Base-by-base conservation (phyloP, 2,797 vertebrate genomes). In the Graptemys geographica region DNA sequence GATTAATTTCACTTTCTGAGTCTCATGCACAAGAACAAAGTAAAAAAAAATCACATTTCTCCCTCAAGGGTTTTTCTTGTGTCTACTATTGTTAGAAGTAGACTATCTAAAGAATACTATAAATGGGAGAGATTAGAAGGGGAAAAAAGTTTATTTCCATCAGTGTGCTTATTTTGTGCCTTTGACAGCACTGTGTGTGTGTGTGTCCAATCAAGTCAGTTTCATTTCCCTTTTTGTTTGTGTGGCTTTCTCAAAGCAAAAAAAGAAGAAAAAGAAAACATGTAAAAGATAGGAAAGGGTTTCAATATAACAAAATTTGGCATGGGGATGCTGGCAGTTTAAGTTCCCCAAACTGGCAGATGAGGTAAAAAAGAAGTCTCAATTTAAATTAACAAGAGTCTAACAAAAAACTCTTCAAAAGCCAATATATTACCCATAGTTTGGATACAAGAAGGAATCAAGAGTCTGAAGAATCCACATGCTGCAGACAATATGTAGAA, bases 11-110 rank as follows among this genome's bases (percentile, higher is more conserved):
- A 92, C 84, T 55, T 96, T 95, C 93, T 87, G 57, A 79, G 87
- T 94, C 81, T 96, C 91, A 89, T 65, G 62, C 56, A 88, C 95
- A 4, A 87, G 87, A 83, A 91, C 31, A 88, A 88, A 94, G 93
- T 90, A 93, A 87, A 56, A 53, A 95, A 94, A 89, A 51, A 96
- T 95, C 92, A 92, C 91, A 86, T 96, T 95, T 92, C 95, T 90
- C 90, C 57, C 56, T 33, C 78, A 87, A 94, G 62, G 76, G 12
- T 94, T 94, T 92, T 94, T 94, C 79, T 88, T 81, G 86, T 41
- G 12, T 74, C 47, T 90, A 28, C 57, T 31, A 25, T 47, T 89
- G 81, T 93, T 90, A 92, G 78, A 82, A 90, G 1, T 72, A 41
- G 25, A 44, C 44, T 27, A 41, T 2, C 5, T 74, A 15, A 25